Percentiles rank a stretch among this genome's conserved stretches.
Evolutionary conservation across 2,113 vertebrate genomes (phyloP).

Genomic region (Pedionomus torquatus): DNA sequence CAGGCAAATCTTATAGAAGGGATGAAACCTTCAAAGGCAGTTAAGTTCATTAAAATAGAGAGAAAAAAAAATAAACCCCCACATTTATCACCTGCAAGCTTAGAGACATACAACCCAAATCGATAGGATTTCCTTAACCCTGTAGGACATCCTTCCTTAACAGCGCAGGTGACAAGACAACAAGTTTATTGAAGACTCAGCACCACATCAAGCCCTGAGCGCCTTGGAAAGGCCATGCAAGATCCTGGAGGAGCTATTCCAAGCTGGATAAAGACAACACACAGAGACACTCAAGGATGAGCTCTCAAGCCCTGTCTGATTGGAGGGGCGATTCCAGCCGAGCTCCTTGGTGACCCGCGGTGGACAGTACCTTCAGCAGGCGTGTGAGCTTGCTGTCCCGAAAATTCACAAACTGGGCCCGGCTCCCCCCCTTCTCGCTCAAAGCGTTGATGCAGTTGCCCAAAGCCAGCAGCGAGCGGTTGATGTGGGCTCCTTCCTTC

Average conservation of each 20-base stretch:
- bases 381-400: slow-evolving; percentile 65
- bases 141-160: neutral
- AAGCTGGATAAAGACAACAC: neutral
- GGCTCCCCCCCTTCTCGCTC: slow-evolving; percentile 42
- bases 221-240: neutral
- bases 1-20: neutral
- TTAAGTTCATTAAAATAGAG: neutral
- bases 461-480: slow-evolving; percentile 56
- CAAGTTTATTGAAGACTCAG: neutral
- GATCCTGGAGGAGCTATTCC: neutral
- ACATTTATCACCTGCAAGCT: neutral
- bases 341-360: neutral
- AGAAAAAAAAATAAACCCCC: neutral
- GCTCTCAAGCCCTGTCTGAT: neutral
- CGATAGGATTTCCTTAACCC: neutral
- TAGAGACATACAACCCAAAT: neutral
- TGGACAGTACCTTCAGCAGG: slow-evolving; percentile 66
- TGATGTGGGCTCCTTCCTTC: slow-evolving; percentile 72
- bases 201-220: neutral
- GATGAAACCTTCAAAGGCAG: neutral
- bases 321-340: neutral
- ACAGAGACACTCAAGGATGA: neutral
- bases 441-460: slow-evolving; percentile 69
- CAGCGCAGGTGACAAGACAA: neutral
- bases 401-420: slow-evolving; percentile 60